Conservation (phyloP, 2,888 invertebrate species). For the Ophion slaviceki region DNA sequence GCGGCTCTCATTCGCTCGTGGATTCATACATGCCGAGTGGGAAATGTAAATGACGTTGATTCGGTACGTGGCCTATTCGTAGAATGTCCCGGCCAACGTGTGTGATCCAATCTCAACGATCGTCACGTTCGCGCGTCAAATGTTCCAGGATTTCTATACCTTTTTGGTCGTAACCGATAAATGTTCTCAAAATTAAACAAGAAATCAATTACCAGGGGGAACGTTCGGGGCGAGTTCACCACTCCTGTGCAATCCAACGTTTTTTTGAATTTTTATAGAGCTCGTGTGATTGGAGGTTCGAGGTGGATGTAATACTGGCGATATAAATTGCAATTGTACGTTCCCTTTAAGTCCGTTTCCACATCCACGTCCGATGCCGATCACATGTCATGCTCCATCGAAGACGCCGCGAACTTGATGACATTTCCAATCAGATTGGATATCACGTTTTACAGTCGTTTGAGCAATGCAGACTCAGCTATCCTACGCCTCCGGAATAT, state of each 20-base stretch:
- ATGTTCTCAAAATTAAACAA: constrained; percentile 46
- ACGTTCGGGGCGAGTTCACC: background rate
- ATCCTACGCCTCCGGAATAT: background rate
- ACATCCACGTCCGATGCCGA: background rate
- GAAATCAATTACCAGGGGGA: constrained; percentile 19
- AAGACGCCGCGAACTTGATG: too few species aligned
- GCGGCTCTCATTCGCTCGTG: constrained; percentile 53
- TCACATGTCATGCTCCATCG: background rate
- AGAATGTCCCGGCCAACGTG: constrained; percentile 32
- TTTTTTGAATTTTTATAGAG: background rate
- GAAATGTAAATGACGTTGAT: constrained; percentile 48
- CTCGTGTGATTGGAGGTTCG: background rate
- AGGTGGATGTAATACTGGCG: constrained; percentile 29
- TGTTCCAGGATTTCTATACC: constrained; percentile 17
- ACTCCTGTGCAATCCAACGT: background rate
- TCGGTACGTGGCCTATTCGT: constrained; percentile 1
- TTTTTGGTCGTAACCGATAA: background rate
- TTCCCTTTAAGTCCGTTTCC: background rate
- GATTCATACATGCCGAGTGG: constrained; percentile 45
- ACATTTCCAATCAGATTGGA: too few species aligned
- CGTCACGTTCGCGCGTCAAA: constrained; percentile 55
- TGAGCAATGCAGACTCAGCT: background rate
- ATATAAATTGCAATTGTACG: constrained; percentile 21
- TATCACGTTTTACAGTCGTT: too few species aligned
- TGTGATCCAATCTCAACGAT: constrained; percentile 55